Evolutionary conservation across 2,888 invertebrate genomes (phyloP).

Genomic region (Gortyna flavago): DNA sequence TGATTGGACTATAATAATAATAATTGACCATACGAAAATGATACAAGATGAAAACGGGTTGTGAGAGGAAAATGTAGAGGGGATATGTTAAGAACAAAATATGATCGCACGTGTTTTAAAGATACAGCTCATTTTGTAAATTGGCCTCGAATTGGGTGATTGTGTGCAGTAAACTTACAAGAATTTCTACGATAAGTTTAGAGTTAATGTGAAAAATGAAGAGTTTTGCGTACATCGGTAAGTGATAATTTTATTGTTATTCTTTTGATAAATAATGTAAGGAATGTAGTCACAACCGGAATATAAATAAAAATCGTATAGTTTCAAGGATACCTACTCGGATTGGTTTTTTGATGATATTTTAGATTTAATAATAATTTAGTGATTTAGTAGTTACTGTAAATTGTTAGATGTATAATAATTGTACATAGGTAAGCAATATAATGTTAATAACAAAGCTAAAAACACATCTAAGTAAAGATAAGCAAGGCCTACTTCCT

Average conservation of each 20-base stretch:
- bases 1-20: conserved; percentile 20
- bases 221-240: conserved; percentile 46
- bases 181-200: conserved; percentile 19
- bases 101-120: conserved; percentile 39
- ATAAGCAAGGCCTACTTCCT: not conserved
- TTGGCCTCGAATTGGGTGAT: conserved; percentile 51
- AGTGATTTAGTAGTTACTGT: not conserved
- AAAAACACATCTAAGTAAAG: not conserved
- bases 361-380: not conserved
- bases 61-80: conserved; percentile 58
- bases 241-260: conserved; percentile 33
- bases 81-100: conserved; percentile 50
- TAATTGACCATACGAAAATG: conserved; percentile 40
- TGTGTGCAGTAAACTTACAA: conserved; percentile 33
- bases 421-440: not conserved
- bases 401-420: not conserved
- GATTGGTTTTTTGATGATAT: conserved; percentile 1
- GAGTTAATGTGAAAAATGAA: conserved; percentile 49
- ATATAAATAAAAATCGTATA: conserved; percentile 1
- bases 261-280: not conserved
- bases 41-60: conserved; percentile 55
- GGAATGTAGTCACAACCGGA: conserved; percentile 9
- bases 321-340: conserved; percentile 30
- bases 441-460: not conserved
- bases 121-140: conserved; percentile 53